Evolutionary conservation across 2,888 invertebrate species (phyloP).

Genomic region (Kryphioiulus occultus): DNA sequence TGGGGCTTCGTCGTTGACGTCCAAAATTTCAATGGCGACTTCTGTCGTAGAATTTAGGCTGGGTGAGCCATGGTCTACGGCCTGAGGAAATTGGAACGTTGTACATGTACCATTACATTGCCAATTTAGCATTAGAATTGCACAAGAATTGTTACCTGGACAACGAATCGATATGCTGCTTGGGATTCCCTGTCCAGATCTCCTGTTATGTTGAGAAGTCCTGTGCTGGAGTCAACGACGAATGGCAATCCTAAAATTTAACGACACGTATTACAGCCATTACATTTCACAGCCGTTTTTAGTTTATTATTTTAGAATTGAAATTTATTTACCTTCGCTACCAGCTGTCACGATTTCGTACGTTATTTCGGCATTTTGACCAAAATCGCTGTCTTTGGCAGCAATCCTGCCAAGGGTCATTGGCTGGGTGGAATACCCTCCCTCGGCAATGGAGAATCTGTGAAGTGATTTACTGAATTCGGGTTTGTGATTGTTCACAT

Average conservation of each 20-base stretch:
- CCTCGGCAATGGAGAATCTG: slow-evolving; percentile 81
- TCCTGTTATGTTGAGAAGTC: slow-evolving; percentile 58
- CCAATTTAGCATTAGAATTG: neutral
- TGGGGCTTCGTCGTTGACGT: slow-evolving; percentile 84
- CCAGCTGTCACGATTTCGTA: slow-evolving; percentile 66
- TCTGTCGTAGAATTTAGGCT: slow-evolving; percentile 69
- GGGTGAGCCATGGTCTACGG: slow-evolving; percentile 76
- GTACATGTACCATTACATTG: neutral
- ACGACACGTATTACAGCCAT: too few species aligned
- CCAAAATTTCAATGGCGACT: slow-evolving; percentile 81
- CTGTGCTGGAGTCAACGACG: slow-evolving; percentile 57
- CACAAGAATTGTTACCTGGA: slow-evolving; percentile 55
- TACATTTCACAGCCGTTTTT: too few species aligned
- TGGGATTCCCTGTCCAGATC: slow-evolving; percentile 58
- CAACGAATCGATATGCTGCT: slow-evolving; percentile 57
- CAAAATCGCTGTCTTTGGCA: slow-evolving; percentile 81
- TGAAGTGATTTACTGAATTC: slow-evolving; percentile 84
- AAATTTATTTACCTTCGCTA: slow-evolving; percentile 51
- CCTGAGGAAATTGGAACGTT: slow-evolving; percentile 59
- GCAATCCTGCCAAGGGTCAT: slow-evolving; percentile 73
- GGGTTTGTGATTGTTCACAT: slow-evolving; percentile 82
- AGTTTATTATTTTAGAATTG: too few species aligned
- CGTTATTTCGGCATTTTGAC: slow-evolving; percentile 78
- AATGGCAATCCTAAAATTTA: slow-evolving; percentile 57
- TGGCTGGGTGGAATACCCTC: slow-evolving; percentile 68